These are phyloP conservation scores for Tipula vernalis DNA, from an alignment of 2,888 invertebrate genomes.

Conservation along the genomic window DNA sequence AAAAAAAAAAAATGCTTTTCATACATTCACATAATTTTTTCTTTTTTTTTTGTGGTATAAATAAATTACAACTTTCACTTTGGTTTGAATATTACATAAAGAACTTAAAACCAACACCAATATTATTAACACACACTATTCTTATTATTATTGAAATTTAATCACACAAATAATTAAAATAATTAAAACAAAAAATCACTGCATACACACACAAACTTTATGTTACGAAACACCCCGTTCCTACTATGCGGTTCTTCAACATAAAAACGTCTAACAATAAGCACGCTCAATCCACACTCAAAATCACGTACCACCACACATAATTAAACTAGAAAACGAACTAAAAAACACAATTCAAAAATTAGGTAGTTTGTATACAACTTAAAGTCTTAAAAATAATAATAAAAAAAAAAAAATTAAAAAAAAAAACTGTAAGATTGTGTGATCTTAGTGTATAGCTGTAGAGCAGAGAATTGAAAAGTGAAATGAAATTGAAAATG, in stretches of 20 bases:
- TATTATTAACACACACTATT: background rate
- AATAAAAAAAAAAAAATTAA: background rate
- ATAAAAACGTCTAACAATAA: background rate
- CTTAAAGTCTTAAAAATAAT: background rate
- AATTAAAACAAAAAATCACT: background rate
- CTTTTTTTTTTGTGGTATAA: background rate
- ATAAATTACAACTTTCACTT: background rate
- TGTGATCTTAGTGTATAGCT: background rate
- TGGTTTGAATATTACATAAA: background rate
- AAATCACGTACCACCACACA: background rate
- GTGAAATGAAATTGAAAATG: conserved; percentile 7
- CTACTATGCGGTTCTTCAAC: background rate
- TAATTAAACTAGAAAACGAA: background rate
- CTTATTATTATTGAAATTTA: background rate
- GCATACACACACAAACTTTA: background rate
- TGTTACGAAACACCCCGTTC: background rate
- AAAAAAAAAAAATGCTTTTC: background rate
- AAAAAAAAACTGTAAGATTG: background rate
- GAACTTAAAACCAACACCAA: background rate
- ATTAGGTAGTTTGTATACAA: background rate
- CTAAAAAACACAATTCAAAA: background rate
- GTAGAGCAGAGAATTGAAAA: background rate
- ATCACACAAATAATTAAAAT: background rate
- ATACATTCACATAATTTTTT: background rate
- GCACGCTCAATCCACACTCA: background rate